These are phyloP conservation scores for Sinocyclocheilus anshuiensis DNA, from an alignment of 2,113 vertebrate genomes.

Conservation along the genomic window DNA sequence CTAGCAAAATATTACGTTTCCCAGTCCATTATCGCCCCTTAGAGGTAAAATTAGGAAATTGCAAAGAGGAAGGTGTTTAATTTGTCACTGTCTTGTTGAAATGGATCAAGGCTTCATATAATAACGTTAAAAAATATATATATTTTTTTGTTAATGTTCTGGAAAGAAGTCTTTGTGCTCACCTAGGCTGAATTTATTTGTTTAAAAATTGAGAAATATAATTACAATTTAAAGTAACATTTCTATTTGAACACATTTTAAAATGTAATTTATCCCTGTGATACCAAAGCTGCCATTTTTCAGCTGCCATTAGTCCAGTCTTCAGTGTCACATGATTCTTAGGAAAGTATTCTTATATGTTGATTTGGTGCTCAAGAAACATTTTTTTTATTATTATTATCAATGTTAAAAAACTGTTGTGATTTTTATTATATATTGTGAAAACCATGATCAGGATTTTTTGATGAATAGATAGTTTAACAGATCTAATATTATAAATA, in stretches of 20 bases:
- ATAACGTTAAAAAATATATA: too few relatives aligned
- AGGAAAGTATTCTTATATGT: background rate
- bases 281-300: background rate
- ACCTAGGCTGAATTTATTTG: background rate
- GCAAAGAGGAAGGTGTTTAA: background rate
- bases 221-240: background rate
- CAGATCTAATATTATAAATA: background rate
- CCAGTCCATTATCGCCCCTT: background rate
- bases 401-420: background rate
- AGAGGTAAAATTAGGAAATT: background rate
- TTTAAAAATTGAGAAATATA: background rate
- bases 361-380: background rate
- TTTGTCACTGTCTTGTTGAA: background rate
- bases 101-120: background rate
- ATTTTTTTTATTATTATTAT: background rate
- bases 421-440: background rate
- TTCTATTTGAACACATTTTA: background rate
- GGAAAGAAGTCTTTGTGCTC: background rate
- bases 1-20: background rate
- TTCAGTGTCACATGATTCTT: background rate
- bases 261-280: background rate
- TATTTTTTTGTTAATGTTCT: background rate
- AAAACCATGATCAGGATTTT: background rate
- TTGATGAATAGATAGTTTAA: background rate
- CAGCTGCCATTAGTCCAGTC: background rate